Base-by-base conservation (phyloP, 2,888 invertebrate genomes). In the Amaurobius ferox region DNA sequence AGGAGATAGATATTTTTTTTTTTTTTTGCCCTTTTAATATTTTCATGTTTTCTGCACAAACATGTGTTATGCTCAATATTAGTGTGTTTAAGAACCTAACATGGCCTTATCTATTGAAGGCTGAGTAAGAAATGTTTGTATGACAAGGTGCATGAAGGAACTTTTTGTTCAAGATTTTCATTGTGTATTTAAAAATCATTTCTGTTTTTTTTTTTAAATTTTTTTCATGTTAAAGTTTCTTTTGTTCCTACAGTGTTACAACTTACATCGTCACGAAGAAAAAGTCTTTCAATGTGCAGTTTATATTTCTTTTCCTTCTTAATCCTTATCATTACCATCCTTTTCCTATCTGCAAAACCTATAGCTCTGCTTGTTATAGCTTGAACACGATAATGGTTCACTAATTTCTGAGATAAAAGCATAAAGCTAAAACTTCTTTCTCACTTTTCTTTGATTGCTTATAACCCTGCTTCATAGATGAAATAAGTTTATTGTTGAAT, bases 391-490 rank as follows among this genome's bases (percentile, higher is more conserved):
- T 62, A 62, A 23, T 26, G 11, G 19, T 9, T 62, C 62, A 62
- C 62, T 62, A 62, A 5, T 23, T 62, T 62, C 23, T 62, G 62
- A 19, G 62, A 5, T 13, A 62, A 62, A 26, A 62, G 2, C 2
- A 62, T 62, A 13, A 28, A 62, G 11, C 62, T 62, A 28, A 62
- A 62, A 1, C 19, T 11, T 62, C 62, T 62, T 62, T 62, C 19
- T 16, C 62, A 62, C 62, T 16, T 5, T 62, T 1, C 5, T 1
- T 19, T 2, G 62, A 62, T 6, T 62, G 16, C 13, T 62, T 62
- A 62, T 62, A 62, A 62, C 62, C 3, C 23, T 62, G 62, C 62
- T 23, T 62, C 11, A 62, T 62, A 23, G 62, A 62, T 62, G 62
- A 62, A 5, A 23, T 2, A 2, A 62, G 23, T 13, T 13, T 62